Conservation (phyloP, 2,888 invertebrate genomes). For the Ramazzottius varieornatus region DNA sequence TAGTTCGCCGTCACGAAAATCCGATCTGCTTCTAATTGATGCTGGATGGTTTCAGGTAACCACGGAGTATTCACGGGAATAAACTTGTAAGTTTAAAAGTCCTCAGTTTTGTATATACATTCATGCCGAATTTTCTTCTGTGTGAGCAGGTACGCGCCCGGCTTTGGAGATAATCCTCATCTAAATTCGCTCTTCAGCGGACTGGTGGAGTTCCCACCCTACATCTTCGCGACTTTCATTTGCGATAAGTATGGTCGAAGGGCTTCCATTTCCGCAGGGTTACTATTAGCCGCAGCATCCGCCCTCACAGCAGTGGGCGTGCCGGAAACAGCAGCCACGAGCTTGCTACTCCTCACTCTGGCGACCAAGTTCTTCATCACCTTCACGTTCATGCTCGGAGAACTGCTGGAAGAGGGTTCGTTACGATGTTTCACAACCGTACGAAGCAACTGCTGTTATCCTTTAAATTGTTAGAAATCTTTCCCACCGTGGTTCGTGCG, state of each 20-base stretch:
- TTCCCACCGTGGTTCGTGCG: background rate
- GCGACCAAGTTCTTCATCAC: background rate
- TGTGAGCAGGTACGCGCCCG: background rate
- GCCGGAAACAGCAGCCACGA: background rate
- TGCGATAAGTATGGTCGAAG: background rate
- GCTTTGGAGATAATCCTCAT: background rate
- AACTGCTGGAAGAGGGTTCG: background rate
- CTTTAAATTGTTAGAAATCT: background rate
- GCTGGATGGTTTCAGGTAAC: no score
- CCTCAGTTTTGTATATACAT: no score
- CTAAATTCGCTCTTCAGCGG: background rate
- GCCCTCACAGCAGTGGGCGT: background rate
- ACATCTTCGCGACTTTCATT: background rate
- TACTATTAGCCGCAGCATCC: background rate
- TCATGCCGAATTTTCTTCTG: no score
- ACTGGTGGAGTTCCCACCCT: background rate
- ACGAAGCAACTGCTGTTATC: no score
- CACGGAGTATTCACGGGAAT: background rate
- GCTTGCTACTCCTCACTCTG: background rate
- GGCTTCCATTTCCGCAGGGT: background rate
- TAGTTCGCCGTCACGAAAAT: no score
- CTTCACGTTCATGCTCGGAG: background rate
- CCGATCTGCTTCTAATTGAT: no score
- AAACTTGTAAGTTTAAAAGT: no score
- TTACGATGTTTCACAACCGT: no score